These are phyloP conservation scores for Lacanobia wlatinum DNA, from an alignment of 2,888 invertebrate species.

Conservation along the genomic window DNA sequence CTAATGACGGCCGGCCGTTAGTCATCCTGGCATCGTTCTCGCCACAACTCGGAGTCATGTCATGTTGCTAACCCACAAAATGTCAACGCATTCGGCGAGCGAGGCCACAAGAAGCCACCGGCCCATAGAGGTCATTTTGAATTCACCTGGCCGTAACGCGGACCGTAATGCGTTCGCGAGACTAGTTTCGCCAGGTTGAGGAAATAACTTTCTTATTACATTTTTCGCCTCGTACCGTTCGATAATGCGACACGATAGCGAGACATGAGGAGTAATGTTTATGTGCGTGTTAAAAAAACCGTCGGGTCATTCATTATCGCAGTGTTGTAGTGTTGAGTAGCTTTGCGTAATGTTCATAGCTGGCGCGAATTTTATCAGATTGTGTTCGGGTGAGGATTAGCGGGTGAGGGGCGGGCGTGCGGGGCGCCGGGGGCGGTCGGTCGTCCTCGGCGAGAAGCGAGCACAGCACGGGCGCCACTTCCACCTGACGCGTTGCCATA, in stretches of 20 bases:
- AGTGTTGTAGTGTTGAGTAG: conserved; percentile 86
- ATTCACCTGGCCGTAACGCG: conserved; percentile 90
- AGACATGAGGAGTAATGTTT: conserved; percentile 79
- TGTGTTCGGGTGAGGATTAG: conserved; percentile 89
- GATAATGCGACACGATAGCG: conserved; percentile 80
- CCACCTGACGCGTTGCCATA: conserved; percentile 91
- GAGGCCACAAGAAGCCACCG: conserved; percentile 89
- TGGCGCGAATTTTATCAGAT: conserved; percentile 91
- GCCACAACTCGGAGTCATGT: conserved; percentile 80
- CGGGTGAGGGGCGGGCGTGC: conserved; percentile 80
- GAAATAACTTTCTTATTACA: conserved; percentile 90
- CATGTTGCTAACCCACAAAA: conserved; percentile 89
- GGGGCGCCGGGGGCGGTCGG: conserved; percentile 80
- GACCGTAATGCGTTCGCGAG: conserved; percentile 89
- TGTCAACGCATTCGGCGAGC: conserved; percentile 88
- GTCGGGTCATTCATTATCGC: conserved; percentile 88
- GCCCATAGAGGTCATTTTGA: conserved; percentile 91
- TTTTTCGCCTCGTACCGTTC: conserved; percentile 81
- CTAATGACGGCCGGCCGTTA: conserved; percentile 85
- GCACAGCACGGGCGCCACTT: conserved; percentile 86
- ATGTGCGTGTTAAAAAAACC: conserved; percentile 79
- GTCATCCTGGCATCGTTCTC: conserved; percentile 89
- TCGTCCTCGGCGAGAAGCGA: conserved; percentile 82
- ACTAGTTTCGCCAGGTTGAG: conserved; percentile 90
- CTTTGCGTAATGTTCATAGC: conserved; percentile 90